phyloP scores from a whole-genome alignment of 2,888 invertebrate genomes.

The Anthoptus insignis region DNA sequence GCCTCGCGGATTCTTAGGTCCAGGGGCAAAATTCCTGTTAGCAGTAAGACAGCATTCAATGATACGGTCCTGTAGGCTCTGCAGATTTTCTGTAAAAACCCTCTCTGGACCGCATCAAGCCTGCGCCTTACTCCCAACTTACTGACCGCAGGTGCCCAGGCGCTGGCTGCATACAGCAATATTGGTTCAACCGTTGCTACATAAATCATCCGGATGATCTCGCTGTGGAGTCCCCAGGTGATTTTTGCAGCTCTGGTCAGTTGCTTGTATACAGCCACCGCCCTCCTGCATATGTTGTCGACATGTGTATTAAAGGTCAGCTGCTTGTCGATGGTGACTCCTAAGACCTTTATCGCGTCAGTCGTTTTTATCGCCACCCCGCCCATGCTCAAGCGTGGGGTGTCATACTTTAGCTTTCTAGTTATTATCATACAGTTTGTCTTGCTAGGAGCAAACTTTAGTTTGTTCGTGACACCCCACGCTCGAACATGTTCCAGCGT shows the following conservation, averaged over 20 bases:
- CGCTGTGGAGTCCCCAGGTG: not conserved
- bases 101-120: too few species aligned
- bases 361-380: not conserved
- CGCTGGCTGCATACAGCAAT: not conserved
- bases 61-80: not conserved
- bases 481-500: not conserved
- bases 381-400: too few species aligned
- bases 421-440: not conserved
- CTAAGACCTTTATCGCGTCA: not conserved
- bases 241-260: not conserved
- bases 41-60: not conserved
- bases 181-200: too few species aligned
- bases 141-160: not conserved
- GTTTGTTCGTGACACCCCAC: not conserved
- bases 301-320: not conserved
- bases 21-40: too few species aligned
- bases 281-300: not conserved
- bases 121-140: too few species aligned
- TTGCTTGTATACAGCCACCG: too few species aligned
- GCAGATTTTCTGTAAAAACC: not conserved
- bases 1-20: not conserved
- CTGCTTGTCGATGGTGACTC: not conserved
- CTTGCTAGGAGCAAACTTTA: not conserved
- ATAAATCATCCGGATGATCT: not conserved
- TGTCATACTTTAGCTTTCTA: not conserved